phyloP scores from a whole-genome alignment of 2,888 invertebrate genomes.

The Octonoba sinensis region DNA sequence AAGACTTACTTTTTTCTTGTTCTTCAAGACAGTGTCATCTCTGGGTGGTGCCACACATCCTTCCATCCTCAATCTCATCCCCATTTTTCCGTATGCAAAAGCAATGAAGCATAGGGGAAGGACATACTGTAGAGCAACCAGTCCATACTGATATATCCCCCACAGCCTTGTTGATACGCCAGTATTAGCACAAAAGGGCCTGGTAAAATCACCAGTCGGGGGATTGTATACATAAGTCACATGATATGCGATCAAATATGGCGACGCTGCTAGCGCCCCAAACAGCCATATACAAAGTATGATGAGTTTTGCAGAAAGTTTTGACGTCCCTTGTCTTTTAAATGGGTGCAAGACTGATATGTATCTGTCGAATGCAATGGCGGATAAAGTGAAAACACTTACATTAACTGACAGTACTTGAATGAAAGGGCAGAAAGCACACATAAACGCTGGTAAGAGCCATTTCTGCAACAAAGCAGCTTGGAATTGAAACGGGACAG shows the following conservation, averaged over 20 bases:
- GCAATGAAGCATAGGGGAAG: slow-evolving; percentile 85
- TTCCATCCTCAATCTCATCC: slow-evolving; percentile 83
- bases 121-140: slow-evolving; percentile 77
- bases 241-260: slow-evolving; percentile 78
- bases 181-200: slow-evolving; percentile 70
- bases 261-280: slow-evolving; percentile 75
- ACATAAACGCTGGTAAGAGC: slow-evolving; percentile 88
- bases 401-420: slow-evolving; percentile 88
- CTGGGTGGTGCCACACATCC: slow-evolving; percentile 81
- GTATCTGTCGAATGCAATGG: slow-evolving; percentile 88
- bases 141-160: slow-evolving; percentile 69
- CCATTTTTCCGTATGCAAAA: slow-evolving; percentile 86
- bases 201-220: slow-evolving; percentile 9
- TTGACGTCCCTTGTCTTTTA: slow-evolving; percentile 81
- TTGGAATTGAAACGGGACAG: slow-evolving; percentile 91
- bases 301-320: slow-evolving; percentile 79
- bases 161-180: slow-evolving; percentile 66
- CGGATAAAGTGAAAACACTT: slow-evolving; percentile 88
- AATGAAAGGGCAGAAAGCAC: slow-evolving; percentile 88
- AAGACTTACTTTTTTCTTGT: slow-evolving; percentile 82
- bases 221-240: slow-evolving; percentile 74
- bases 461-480: slow-evolving; percentile 88
- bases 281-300: slow-evolving; percentile 83
- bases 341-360: slow-evolving; percentile 72
- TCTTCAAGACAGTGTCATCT: slow-evolving; percentile 83